Evolutionary conservation across 2,888 invertebrate species (phyloP).

Genomic region (Xestia sexstrigata): DNA sequence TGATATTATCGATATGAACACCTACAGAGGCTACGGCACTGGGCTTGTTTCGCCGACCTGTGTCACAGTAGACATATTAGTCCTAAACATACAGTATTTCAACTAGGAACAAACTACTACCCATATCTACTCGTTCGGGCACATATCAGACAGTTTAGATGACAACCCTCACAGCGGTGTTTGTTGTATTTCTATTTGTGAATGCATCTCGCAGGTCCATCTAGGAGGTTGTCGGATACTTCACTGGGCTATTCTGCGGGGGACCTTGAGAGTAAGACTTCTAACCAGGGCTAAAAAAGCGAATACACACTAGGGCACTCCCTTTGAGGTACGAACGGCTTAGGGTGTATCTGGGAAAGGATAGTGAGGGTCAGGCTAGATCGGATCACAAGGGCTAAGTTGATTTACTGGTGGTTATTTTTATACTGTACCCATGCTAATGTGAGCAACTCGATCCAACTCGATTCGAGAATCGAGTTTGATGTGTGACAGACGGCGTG

Average conservation of each 20-base stretch:
- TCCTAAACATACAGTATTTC: neutral
- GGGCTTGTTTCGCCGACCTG: conserved; percentile 67
- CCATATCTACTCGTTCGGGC: neutral
- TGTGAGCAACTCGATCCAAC: conserved; percentile 60
- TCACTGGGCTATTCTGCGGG: neutral
- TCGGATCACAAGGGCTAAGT: neutral
- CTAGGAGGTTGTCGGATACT: neutral
- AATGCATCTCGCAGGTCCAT: neutral
- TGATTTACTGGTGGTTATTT: neutral
- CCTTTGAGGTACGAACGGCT: neutral
- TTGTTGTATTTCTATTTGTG: neutral
- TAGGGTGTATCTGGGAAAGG: neutral
- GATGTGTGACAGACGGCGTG: conserved; percentile 82
- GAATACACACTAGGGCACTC: neutral
- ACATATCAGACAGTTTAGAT: neutral
- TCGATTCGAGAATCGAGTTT: conserved; percentile 66
- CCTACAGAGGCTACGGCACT: conserved; percentile 70
- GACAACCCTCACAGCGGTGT: no score
- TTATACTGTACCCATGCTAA: conserved; percentile 57
- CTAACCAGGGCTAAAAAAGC: neutral
- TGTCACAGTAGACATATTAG: conserved; percentile 16
- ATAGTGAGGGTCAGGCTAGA: neutral
- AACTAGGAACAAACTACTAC: neutral
- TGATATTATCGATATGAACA: conserved; percentile 73
- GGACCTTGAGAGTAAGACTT: neutral